Evolutionary conservation across 2,113 vertebrate species (phyloP), one percentile per base, ranked within the genome.

Genomic region (Salvator merianae): DNA sequence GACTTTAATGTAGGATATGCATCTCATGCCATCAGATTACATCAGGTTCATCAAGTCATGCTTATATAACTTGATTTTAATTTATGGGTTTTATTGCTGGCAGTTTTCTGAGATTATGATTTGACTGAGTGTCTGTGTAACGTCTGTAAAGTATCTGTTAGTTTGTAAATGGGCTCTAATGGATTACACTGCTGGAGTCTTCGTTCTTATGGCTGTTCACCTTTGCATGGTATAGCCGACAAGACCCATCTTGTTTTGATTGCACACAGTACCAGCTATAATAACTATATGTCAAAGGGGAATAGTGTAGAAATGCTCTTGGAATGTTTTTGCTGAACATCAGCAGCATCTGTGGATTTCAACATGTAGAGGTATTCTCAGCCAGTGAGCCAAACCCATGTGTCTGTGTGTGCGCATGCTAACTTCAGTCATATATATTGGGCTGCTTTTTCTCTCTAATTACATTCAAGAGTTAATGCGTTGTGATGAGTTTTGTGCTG

Each of bases 11-110:
- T 75, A 79, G 82, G 87, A 92, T 92, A 84, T 63, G 55, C 70
- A 89, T 90, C 88, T 90, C 89, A 82, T 90, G 89, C 89, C 91
- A 93, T 89, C 88, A 90, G 83, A 92, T 92, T 93, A 91, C 80
- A 93, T 86, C 86, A 92, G 88, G 90, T 93, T 94, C 93, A 92
- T 92, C 91, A 93, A 93, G 86, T 94, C 91, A 93, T 84, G 91
- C 88, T 93, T 92, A 84, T 88, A 89, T 94, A 93, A 92, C 87
- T 93, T 90, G 88, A 91, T 92, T 92, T 94, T 93, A 93, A 94
- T 94, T 90, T 88, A 82, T 90, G 93, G 91, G 87, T 86, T 94
- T 91, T 94, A 91, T 92, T 92, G 91, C 92, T 93, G 89, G 86
- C 90, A 91, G 86, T 87, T 92, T 94, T 91, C 90, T 90, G 88